Evolutionary conservation across 2,113 vertebrate genomes (phyloP).

Genomic region (Lonchura striata): DNA sequence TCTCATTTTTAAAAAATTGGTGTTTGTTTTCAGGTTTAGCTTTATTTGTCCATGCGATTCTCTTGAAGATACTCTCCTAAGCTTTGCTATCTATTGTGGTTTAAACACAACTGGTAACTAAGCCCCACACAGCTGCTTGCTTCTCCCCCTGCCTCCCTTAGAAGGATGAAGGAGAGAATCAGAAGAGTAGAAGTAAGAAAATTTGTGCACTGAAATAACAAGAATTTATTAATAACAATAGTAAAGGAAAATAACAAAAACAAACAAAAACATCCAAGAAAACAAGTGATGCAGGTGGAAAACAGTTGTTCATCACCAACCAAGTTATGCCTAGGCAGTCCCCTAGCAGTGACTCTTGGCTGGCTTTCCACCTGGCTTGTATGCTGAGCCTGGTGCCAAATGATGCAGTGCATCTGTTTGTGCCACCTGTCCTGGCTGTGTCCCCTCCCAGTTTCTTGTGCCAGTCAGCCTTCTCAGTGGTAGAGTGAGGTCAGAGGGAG

Average conservation of each 20-base stretch:
- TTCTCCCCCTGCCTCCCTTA: fast-evolving
- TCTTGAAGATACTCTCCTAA: background rate
- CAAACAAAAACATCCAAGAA: background rate
- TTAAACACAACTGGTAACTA: background rate
- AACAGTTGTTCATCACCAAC: background rate
- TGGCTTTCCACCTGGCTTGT: background rate
- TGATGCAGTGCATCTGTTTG: background rate
- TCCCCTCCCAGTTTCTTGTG: background rate
- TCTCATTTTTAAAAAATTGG: background rate
- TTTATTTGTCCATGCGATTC: background rate
- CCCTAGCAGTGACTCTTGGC: background rate
- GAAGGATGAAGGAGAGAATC: background rate
- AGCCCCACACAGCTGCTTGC: background rate
- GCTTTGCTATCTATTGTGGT: background rate
- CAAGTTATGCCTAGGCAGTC: background rate
- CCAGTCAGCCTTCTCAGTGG: background rate
- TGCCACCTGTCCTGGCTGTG: background rate
- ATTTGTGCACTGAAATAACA: background rate
- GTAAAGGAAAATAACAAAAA: background rate
- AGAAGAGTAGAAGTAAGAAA: background rate
- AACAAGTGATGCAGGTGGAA: background rate
- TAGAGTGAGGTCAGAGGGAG: background rate
- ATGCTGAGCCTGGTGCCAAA: background rate
- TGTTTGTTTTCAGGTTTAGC: background rate
- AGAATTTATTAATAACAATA: background rate